These are phyloP conservation scores for Zosterops lateralis DNA, from an alignment of 2,113 vertebrate species.

Conservation along the genomic window DNA sequence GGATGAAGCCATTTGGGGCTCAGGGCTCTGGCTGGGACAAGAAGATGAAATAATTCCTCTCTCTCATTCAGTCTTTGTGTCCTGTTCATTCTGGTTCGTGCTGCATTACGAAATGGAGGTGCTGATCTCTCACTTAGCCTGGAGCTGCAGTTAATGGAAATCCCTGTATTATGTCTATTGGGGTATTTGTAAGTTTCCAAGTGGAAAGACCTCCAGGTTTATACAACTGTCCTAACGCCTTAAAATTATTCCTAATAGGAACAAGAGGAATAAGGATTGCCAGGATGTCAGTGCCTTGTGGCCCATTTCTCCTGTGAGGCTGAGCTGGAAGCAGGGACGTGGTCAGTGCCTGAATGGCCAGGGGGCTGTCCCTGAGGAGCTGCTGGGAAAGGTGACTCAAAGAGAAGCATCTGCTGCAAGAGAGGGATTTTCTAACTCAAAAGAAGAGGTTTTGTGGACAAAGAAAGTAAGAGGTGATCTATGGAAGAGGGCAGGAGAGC, in stretches of 20 bases:
- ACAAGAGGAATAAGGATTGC: background rate
- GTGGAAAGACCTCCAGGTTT: background rate
- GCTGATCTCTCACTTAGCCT: background rate
- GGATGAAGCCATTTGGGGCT: conserved; percentile 19
- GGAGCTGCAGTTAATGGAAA: conserved; percentile 22
- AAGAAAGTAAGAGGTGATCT: background rate
- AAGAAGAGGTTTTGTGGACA: background rate
- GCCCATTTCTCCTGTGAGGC: background rate
- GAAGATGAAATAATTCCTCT: conserved; percentile 16
- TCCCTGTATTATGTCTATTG: background rate
- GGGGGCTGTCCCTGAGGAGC: background rate
- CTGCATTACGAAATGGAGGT: conserved; percentile 12
- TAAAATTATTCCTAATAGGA: background rate
- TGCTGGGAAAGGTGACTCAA: background rate
- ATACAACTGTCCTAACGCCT: background rate
- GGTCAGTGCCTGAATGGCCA: background rate
- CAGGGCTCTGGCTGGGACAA: conserved; percentile 2
- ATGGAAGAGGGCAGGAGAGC: background rate
- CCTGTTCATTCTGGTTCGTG: background rate
- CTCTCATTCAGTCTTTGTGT: background rate
- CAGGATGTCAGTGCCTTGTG: background rate
- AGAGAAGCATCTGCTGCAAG: background rate
- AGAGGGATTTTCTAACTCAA: background rate
- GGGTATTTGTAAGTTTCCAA: background rate
- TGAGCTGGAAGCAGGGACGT: fast-evolving